Evolutionary conservation across 2,888 invertebrate genomes (phyloP), one percentile per base, ranked within the genome.

Genomic region (Lissonota sp.): DNA sequence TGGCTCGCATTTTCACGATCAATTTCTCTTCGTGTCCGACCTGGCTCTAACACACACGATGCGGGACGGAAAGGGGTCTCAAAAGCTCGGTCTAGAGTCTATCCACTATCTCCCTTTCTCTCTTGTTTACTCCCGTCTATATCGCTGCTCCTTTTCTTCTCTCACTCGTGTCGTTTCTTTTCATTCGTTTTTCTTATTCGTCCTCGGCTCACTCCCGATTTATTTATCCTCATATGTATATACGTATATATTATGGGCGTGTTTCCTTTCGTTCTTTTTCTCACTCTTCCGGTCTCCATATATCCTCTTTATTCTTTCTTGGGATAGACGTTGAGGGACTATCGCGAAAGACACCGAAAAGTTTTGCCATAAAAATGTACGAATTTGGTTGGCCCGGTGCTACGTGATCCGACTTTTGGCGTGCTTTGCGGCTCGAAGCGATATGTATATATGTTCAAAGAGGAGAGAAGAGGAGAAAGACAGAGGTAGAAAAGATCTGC

Each of bases 381-480:
- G 76, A 80, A 80, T 80, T 80, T 80, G 80, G 80, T 80, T 72
- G 75, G 42, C 80, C 14, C 53, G 42, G 42, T 12, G 53, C 49
- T 80, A 76, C 76, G 80, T 80, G 80, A 80, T 76, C 75, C 76
- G 76, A 80, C 80, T 80, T 72, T 72, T 76, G 80, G 70, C 70
- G 53, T 39, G 76, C 42, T 57, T 55, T 46, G 62, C 62, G 76
- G 58, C 42, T 53, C n/a, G 7, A 12, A 46, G 70, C 39, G 6
- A 67, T 10, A 26, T 46, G 12, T 49, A 16, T 8, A 26, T 46
- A 12, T 53, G 57, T 70, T 3, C 46, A 26, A 8, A 58, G 40
- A 39, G 16, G 2, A 42, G 12, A 46, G 40, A 14, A 6, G 10
- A n/a, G 6, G 6, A 16, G 60, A 51, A 5, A 14, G 10, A 40